Conservation (phyloP, 2,888 invertebrate genomes). For the Slavum lentiscoides region DNA sequence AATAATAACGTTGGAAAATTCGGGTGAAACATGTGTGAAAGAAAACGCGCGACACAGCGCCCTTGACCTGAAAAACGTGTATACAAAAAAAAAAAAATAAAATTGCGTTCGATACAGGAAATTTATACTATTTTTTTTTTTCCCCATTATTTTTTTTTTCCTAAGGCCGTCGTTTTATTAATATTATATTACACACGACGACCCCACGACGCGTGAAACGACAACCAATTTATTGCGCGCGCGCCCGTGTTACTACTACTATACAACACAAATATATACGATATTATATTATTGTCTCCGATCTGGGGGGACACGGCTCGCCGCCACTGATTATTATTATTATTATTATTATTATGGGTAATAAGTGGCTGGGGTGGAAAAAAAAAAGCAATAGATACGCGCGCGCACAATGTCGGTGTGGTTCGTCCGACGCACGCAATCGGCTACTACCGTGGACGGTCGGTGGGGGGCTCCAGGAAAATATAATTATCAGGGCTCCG, state of each 20-base stretch:
- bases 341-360: too few relatives aligned
- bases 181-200: background rate
- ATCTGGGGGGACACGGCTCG: constrained; percentile 23
- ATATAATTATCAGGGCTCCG: too few relatives aligned
- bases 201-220: constrained; percentile 8
- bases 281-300: constrained; percentile 7
- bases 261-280: background rate
- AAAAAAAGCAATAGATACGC: background rate
- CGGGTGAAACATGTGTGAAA: constrained; percentile 51
- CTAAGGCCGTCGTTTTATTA: background rate
- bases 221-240: constrained; percentile 42
- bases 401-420: background rate
- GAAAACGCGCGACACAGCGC: constrained; percentile 28
- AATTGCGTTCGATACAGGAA: constrained; percentile 38
- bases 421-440: background rate
- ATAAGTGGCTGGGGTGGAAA: constrained; percentile 29
- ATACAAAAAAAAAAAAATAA: too few relatives aligned
- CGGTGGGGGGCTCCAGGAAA: too few relatives aligned
- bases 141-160: background rate
- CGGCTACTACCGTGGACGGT: too few relatives aligned
- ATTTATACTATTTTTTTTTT: constrained; percentile 7
- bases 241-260: background rate
- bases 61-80: constrained; percentile 46
- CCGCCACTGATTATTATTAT: constrained; percentile 21
- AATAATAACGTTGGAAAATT: constrained; percentile 29